A percentile compares a stretch with the other conserved stretches of the same genome.
Conservation (phyloP, 2,888 invertebrate species). For the Harpalus rufipes region DNA sequence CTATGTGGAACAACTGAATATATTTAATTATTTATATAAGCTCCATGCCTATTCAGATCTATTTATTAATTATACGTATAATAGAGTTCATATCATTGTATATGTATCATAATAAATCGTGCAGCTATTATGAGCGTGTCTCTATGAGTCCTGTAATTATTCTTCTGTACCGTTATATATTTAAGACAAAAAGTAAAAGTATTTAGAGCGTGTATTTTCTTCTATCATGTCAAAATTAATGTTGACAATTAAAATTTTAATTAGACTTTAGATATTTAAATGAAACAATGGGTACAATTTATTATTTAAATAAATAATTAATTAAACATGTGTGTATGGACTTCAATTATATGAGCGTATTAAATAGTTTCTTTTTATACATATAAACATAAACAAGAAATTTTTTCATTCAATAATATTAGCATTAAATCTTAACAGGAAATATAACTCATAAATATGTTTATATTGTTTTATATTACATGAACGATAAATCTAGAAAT, state of each 20-base stretch:
- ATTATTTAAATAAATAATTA: not conserved
- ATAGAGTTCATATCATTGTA: constrained; percentile 25
- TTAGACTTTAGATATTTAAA: not conserved
- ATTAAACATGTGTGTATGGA: not conserved
- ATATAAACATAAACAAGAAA: too few species aligned
- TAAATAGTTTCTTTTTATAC: not conserved
- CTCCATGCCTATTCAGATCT: constrained; percentile 23
- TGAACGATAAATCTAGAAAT: too few species aligned
- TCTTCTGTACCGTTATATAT: constrained; percentile 24
- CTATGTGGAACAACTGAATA: constrained; percentile 45
- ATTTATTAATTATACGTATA: constrained; percentile 52
- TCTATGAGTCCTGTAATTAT: constrained; percentile 25
- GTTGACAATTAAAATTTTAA: constrained; percentile 26
- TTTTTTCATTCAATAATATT: too few species aligned
- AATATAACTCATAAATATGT: too few species aligned
- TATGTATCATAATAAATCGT: constrained; percentile 22
- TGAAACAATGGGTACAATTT: not conserved
- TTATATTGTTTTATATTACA: too few species aligned
- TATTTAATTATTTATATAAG: constrained; percentile 50
- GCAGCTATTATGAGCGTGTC: constrained; percentile 3
- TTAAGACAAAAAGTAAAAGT: constrained; percentile 53
- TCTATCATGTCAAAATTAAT: constrained; percentile 23
- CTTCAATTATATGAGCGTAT: not conserved
- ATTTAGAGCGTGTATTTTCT: constrained; percentile 44
- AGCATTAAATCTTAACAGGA: too few species aligned